Evolutionary conservation across 2,797 vertebrate species (phyloP), one percentile per base, ranked within the genome.

Genomic region (Spatula clypeata): DNA sequence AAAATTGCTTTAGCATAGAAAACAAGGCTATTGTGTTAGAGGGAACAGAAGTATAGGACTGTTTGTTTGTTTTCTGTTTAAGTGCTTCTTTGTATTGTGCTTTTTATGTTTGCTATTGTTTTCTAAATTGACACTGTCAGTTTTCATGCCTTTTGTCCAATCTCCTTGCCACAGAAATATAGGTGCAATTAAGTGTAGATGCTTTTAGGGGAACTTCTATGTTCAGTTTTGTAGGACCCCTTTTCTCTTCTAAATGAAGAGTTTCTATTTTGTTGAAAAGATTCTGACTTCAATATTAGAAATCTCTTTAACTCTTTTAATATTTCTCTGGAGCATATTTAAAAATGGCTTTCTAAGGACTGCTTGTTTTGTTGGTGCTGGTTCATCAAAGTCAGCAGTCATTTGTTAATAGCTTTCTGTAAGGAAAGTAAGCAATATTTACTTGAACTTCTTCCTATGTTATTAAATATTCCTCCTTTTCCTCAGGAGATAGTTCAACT

Each of bases 81-180:
- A 61, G 11, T 36, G 60, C 49, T 84, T 6, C 23, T 45, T n/a
- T 65, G 8, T 47, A 7, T 15, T 76, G 16, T 73, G 20, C 20
- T 82, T 44, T 44, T 44, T 44, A 44, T 45, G 11, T 87, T 80
- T 73, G 17, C 57, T 90, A 6, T 53, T 73, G 31, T 31, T 57
- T 11, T 83, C 44, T 55, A 31, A 80, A 60, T 57, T 49, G 17
- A 23, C 42, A 83, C 45, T 77, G 8, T 67, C 44, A 12, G 49
- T 88, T 92, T 90, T 76, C 73, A n/a, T 53, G 36, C 31, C 27
- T 94, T 85, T 69, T 80, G 27, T 86, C 16, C 32, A 57, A 65
- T 21, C 20, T 62, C 16, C 0, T 17, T 77, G 34, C 45, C 18
- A 5, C 32, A n/a, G 32, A 65, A 60, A 4, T 36, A 11, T 13